Evolutionary conservation across 2,888 invertebrate species (phyloP), one percentile per base, ranked within the genome.

Genomic region (Caenorhabditis sulstoni): DNA sequence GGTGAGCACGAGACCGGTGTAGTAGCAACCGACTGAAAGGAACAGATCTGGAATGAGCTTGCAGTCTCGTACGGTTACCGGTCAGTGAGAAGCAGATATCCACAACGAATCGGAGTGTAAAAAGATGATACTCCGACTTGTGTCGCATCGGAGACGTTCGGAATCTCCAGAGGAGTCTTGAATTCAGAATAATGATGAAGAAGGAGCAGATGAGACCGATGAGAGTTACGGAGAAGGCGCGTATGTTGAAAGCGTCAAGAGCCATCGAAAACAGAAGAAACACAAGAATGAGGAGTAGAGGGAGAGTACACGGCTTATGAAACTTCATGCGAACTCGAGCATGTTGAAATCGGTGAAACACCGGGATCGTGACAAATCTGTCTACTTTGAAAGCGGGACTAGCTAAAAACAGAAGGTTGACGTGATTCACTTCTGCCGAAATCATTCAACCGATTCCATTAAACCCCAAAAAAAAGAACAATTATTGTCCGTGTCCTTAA

Each of bases 111-210:
- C 71, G 44, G 22, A 71, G 47, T 1, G 55, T 71, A 16, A 71
- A 71, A 29, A 71, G 47, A 3, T 61, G 70, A 18, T 70, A 70
- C 18, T 70, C 70, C 7, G 68, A 52, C 35, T 68, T 68, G 35
- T 53, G 53, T 11, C 55, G 53, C 61, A 61, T 53, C 0, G 41
- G 16, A 8, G 62, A 62, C 5, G 49, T 53, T 4, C 59, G 61
- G 44, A 61, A 70, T n/a, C 55, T 44, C 61, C 61, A 70, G 4
- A 70, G 45, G 2, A 70, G 53, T 16, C 70, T 52, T 9, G 37
- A 2, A 41, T 70, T 70, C 22, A 70, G 11, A 5, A 70, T 37
- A 11, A 70, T 16, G 16, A 61, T 35, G n/a, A 53, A 61, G n/a
- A 70, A n/a, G 1, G 61, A 61, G 8, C 61, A 44, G 29, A 70